Base-by-base conservation (phyloP, 2,888 invertebrate species). In the Sarcophaga caerulescens region DNA sequence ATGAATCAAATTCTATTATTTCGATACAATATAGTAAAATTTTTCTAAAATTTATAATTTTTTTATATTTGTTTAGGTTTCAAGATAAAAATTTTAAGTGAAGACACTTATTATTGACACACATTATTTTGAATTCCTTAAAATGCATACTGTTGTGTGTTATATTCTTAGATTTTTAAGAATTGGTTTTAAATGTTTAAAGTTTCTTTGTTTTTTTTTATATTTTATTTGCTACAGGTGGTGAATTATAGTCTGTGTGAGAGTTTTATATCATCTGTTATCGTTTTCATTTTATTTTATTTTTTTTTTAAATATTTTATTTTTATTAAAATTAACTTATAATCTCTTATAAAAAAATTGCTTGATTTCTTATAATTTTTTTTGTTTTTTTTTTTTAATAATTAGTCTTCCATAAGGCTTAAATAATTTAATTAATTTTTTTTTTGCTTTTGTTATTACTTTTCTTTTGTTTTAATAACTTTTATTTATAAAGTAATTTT, bases 161-260 rank as follows among this genome's bases (percentile, higher is more conserved):
- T 10, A 19, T 68, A 35, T 68, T 25, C n/a, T 35, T 44, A 45
- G 35, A 44, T 52, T 79, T 59, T 19, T 6, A 10, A 63, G 10
- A 14, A 65, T 44, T 11, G 35, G 35, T 45, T 65, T 45, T 59
- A 25, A 57, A 69, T 19, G 23, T 70, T 73, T 19, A 73, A 66
- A 10, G 25, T 11, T n/a, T 60, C 10, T 60, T 19, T 21, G 19
- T n/a, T 60, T n/a, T 57, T 44, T 65, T 23, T 6, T 25, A 4
- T 66, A 62, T 63, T 21, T 68, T 69, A 57, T 69, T 63, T 25
- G 14, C 81, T 81, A 76, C 69, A 81, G 81, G 85, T 85, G 75
- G 81, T 81, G 85, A 81, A 74, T 63, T 75, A 70, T 74, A 80
- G 83, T 85, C 82, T 79, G 73, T 84, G 63, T 65, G 60, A n/a